Conservation (phyloP, 2,888 invertebrate genomes). For the Hirtodrosophila duncani region DNA sequence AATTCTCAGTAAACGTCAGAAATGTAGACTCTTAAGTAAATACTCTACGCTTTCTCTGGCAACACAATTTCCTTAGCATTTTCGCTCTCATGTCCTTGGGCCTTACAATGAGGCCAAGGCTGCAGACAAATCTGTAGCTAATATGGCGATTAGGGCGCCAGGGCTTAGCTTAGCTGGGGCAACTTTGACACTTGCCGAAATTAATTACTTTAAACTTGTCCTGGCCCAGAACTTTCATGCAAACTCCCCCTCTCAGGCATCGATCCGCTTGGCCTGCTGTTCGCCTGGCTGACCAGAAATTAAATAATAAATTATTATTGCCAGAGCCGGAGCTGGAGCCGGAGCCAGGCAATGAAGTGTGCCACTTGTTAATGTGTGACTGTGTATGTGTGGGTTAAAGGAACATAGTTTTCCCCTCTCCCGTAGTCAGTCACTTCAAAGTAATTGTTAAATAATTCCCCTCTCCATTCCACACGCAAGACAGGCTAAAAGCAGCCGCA, state of each 20-base stretch:
- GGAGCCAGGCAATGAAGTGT: constrained; percentile 66
- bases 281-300: constrained; percentile 39
- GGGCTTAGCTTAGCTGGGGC: constrained; percentile 37
- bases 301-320: constrained; percentile 71
- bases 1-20: no score
- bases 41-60: no score
- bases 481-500: constrained; percentile 25
- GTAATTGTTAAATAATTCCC: constrained; percentile 51
- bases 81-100: no score
- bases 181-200: constrained; percentile 68
- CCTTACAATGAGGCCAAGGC: no score
- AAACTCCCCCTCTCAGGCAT: constrained; percentile 3
- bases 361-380: constrained; percentile 64
- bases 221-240: constrained; percentile 16
- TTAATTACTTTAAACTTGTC: constrained; percentile 66
- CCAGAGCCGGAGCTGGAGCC: no score
- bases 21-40: no score
- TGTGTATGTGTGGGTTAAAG: constrained; percentile 33
- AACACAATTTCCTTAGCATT: no score
- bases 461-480: constrained; percentile 26
- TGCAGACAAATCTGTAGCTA: no score
- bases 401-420: constrained; percentile 64
- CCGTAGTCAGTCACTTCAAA: constrained; percentile 65
- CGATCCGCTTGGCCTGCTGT: neutral
- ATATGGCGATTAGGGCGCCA: neutral